Evolutionary conservation across 1,140 invertebrate genomes (phyloP).

Genomic region (Atta colombica): DNA sequence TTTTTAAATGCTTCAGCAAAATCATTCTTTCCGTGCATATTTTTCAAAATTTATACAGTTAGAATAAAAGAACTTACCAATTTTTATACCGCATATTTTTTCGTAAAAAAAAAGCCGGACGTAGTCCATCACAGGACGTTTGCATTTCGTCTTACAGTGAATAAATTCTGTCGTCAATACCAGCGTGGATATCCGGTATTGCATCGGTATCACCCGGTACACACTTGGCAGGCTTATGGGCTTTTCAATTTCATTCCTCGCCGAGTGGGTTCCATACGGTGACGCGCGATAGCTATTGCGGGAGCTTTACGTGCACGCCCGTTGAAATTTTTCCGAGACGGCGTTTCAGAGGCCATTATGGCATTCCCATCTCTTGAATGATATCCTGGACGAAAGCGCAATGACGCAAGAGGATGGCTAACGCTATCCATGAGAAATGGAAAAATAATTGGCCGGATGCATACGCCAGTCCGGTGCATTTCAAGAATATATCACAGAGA

Average conservation of each 20-base stretch:
- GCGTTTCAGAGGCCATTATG: constrained; percentile 66
- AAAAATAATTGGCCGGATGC: constrained; percentile 62
- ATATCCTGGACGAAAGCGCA: constrained; percentile 57
- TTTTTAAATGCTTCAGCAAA: too few relatives aligned
- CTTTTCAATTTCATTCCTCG: constrained; percentile 69
- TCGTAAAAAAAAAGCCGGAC: not conserved
- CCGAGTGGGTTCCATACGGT: constrained; percentile 48
- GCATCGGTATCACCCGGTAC: constrained; percentile 45
- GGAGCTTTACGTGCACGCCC: constrained; percentile 26
- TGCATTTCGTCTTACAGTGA: constrained; percentile 36
- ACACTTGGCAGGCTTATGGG: constrained; percentile 63
- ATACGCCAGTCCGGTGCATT: constrained; percentile 47
- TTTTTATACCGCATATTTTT: not conserved
- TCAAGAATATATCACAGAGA: constrained; percentile 41
- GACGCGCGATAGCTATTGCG: constrained; percentile 37
- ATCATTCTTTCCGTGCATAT: not conserved
- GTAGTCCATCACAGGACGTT: not conserved
- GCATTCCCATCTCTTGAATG: constrained; percentile 64
- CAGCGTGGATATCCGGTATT: constrained; percentile 41
- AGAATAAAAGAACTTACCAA: not conserved
- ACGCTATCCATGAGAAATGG: constrained; percentile 37
- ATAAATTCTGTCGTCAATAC: constrained; percentile 43
- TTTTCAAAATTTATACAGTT: not conserved
- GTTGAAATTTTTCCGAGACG: constrained; percentile 67
- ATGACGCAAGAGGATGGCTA: constrained; percentile 9